phyloP scores from a whole-genome alignment of 2,113 vertebrate species.

The Colinus virginianus region DNA sequence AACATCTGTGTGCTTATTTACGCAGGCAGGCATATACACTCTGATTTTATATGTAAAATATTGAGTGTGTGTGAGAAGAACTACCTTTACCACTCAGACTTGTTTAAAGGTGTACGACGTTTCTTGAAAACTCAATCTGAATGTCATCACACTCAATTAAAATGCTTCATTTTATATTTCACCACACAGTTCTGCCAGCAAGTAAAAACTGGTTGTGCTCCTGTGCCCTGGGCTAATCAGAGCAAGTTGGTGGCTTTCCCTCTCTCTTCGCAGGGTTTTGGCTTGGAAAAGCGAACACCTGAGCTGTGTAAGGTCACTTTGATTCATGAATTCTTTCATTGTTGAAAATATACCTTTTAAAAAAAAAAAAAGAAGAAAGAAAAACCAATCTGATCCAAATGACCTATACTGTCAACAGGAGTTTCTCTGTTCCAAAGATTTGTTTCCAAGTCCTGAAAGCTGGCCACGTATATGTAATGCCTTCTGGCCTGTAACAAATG shows the following conservation, averaged over 20 bases:
- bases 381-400: neutral
- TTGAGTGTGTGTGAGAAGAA: neutral
- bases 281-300: neutral
- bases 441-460: neutral
- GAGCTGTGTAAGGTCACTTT: neutral
- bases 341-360: neutral
- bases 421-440: neutral
- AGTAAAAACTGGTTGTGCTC: neutral
- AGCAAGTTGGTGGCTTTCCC: neutral
- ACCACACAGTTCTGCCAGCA: neutral
- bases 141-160: neutral
- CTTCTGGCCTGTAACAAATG: neutral
- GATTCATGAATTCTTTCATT: neutral
- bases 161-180: slow-evolving; percentile 7
- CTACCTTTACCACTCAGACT: neutral
- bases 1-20: neutral
- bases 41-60: neutral
- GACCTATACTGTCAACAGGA: neutral
- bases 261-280: neutral
- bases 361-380: neutral
- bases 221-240: neutral
- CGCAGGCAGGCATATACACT: too few species aligned
- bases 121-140: neutral
- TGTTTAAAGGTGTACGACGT: neutral
- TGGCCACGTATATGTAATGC: neutral